phyloP scores from a whole-genome alignment of 2,797 vertebrate species.

The Yasuhikotakia modesta region DNA sequence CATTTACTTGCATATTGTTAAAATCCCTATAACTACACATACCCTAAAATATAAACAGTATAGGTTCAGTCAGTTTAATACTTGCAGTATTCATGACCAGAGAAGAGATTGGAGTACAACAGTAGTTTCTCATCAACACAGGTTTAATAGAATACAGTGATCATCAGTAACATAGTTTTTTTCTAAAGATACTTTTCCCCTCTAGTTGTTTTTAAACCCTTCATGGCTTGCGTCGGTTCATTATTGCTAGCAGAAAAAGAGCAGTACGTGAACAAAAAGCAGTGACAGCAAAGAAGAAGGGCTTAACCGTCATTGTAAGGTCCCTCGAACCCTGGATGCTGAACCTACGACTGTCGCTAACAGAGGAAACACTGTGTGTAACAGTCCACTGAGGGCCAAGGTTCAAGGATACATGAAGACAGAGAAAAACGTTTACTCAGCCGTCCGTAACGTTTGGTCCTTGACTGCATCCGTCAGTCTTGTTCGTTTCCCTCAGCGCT shows the following conservation, averaged over 20 bases:
- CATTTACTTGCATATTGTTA: too few relatives aligned
- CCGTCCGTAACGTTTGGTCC: neutral
- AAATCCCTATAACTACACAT: too few relatives aligned
- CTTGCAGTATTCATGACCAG: neutral
- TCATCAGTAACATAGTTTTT: constrained; percentile 44
- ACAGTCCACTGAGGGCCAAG: constrained; percentile 13
- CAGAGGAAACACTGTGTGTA: constrained; percentile 14
- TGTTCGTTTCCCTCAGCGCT: constrained; percentile 8
- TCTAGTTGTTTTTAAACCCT: constrained; percentile 61
- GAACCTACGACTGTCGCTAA: constrained; percentile 20
- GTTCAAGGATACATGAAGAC: constrained; percentile 25
- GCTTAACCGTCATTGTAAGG: constrained; percentile 1
- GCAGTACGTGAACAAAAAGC: constrained; percentile 60
- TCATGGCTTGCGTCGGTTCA: constrained; percentile 74
- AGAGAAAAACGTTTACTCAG: constrained; percentile 2
- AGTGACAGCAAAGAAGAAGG: constrained; percentile 35
- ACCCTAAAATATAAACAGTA: too few relatives aligned
- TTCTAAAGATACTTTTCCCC: constrained; percentile 31
- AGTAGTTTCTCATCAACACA: constrained; percentile 46
- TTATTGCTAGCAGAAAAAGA: constrained; percentile 97
- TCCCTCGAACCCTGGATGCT: neutral
- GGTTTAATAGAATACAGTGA: constrained; percentile 52
- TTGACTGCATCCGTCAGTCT: neutral
- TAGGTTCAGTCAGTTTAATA: too few relatives aligned
- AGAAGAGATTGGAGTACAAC: constrained; percentile 14